Evolutionary conservation across 2,888 invertebrate species (phyloP).

Genomic region (Melangyna quadrimaculata): DNA sequence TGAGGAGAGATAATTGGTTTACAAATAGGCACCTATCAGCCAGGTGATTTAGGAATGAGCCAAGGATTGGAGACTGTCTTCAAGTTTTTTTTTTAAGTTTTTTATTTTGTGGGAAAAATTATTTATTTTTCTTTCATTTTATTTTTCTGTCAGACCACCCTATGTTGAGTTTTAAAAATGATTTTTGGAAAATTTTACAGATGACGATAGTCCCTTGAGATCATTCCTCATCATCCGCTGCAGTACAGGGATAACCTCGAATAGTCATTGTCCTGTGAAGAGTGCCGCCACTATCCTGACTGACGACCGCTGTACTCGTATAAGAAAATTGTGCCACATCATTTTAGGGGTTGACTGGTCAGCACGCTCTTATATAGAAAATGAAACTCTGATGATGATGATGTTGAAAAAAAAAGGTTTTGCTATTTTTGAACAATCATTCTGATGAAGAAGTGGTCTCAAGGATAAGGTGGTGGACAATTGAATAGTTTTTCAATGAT

Average conservation of each 20-base stretch:
- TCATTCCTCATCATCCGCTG: constrained; percentile 12
- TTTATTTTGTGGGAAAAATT: constrained; percentile 27
- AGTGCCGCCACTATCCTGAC: constrained; percentile 28
- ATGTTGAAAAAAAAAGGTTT: constrained; percentile 10
- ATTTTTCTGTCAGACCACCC: constrained; percentile 38
- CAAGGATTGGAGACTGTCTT: not conserved
- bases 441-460: constrained; percentile 34
- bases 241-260: constrained; percentile 17
- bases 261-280: constrained; percentile 48
- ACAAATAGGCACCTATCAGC: constrained; percentile 71
- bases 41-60: constrained; percentile 72
- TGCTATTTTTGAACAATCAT: constrained; percentile 58
- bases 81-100: not conserved
- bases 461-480: constrained; percentile 41
- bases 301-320: not conserved
- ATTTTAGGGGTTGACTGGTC: constrained; percentile 45
- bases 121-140: not conserved
- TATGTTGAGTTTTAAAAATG: constrained; percentile 37
- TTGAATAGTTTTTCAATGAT: constrained; percentile 41
- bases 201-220: constrained; percentile 29
- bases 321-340: constrained; percentile 51
- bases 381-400: not conserved
- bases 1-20: constrained; percentile 68
- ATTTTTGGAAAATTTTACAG: constrained; percentile 37
- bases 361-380: constrained; percentile 7